A percentile compares a stretch with the other conserved stretches of the same genome.
phyloP scores from a whole-genome alignment of 2,888 invertebrate species.

The Reticulitermes lucifugus region DNA sequence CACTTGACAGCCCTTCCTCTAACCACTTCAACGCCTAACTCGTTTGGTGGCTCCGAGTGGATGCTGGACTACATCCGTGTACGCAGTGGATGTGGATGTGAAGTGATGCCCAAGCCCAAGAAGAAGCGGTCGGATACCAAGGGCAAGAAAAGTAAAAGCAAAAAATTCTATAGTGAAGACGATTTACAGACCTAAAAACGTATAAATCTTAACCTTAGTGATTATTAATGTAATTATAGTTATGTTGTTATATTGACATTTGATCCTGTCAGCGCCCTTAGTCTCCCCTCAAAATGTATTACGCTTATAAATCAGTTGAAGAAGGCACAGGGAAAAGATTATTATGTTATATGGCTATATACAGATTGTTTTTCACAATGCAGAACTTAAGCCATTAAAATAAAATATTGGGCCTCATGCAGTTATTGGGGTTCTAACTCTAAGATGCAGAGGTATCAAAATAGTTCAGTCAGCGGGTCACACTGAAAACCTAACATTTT shows the following conservation, averaged over 20 bases:
- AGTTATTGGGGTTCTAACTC: neutral
- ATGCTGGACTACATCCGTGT: constrained; percentile 86
- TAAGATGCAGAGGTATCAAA: neutral
- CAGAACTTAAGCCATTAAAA: neutral
- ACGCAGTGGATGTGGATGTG: constrained; percentile 87
- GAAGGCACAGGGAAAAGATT: neutral
- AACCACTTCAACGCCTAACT: constrained; percentile 22
- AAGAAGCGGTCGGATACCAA: constrained; percentile 62
- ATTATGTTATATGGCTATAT: neutral
- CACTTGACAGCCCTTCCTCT: constrained; percentile 44
- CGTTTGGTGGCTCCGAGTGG: constrained; percentile 68
- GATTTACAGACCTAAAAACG: constrained; percentile 36
- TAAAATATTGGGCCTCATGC: neutral
- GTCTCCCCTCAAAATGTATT: too few relatives aligned
- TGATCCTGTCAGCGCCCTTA: too few relatives aligned
- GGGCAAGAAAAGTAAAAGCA: constrained; percentile 61
- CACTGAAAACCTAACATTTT: too few relatives aligned
- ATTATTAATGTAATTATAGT: neutral
- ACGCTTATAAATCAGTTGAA: neutral
- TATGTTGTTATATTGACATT: neutral
- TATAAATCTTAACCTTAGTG: neutral
- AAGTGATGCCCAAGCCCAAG: constrained; percentile 73
- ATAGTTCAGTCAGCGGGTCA: too few relatives aligned
- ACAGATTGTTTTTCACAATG: neutral
- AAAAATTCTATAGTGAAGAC: constrained; percentile 43